These are phyloP conservation scores for Dicyrtomina minuta DNA, from an alignment of 2,888 invertebrate genomes.

Conservation along the genomic window DNA sequence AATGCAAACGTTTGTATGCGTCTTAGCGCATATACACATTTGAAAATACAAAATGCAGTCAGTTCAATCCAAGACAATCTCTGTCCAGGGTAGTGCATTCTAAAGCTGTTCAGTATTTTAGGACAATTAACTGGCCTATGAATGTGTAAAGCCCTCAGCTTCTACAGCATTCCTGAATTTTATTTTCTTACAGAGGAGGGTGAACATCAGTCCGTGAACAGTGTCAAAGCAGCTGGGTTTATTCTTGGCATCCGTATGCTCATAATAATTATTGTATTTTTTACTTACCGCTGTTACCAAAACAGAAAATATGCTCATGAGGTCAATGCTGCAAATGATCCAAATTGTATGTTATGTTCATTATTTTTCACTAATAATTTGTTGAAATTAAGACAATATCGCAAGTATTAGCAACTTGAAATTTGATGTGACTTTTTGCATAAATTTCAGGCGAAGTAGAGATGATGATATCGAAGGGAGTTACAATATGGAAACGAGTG, in stretches of 20 bases:
- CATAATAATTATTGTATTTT: conserved; percentile 58
- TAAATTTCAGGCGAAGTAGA: conserved; percentile 1
- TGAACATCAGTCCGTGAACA: conserved; percentile 49
- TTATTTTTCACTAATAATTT: neutral
- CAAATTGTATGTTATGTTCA: conserved; percentile 15
- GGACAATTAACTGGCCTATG: too few relatives aligned
- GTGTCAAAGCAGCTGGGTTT: conserved; percentile 67
- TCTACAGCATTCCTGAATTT: too few relatives aligned
- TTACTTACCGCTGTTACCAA: conserved; percentile 39
- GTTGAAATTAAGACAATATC: neutral
- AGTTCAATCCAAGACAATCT: too few relatives aligned
- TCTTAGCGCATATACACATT: too few relatives aligned
- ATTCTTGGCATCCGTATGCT: conserved; percentile 76
- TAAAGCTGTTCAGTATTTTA: too few relatives aligned
- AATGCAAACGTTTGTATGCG: too few relatives aligned
- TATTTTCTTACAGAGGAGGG: conserved; percentile 47
- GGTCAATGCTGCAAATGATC: conserved; percentile 25
- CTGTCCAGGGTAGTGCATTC: too few relatives aligned
- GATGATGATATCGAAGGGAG: conserved; percentile 8
- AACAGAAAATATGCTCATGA: conserved; percentile 18
- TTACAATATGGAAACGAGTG: neutral
- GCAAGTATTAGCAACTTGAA: too few relatives aligned
- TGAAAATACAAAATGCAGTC: too few relatives aligned
- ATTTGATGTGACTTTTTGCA: too few relatives aligned
- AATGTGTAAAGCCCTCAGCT: too few relatives aligned